Evolutionary conservation across 2,797 vertebrate genomes (phyloP).

Genomic region (Sebastes paucispinis): DNA sequence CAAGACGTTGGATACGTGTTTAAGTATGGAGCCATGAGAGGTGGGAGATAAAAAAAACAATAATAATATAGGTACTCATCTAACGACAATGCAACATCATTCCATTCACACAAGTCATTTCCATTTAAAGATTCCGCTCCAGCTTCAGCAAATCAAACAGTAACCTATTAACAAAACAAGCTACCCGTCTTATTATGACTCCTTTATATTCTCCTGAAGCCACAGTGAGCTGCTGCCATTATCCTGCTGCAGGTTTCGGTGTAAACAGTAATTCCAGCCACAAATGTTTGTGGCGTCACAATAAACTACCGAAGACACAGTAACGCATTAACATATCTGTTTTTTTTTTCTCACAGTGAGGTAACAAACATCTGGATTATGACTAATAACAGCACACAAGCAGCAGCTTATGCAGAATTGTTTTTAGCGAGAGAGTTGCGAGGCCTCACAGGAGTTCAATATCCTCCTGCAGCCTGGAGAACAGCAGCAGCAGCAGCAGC

Average conservation of each 20-base stretch:
- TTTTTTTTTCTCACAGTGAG: neutral
- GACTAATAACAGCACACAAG: neutral
- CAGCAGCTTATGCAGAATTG: neutral
- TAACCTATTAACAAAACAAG: neutral
- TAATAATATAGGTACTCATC: neutral
- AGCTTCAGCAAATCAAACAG: neutral
- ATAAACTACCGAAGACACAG: neutral
- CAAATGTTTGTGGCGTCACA: constrained; percentile 16
- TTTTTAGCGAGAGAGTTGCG: neutral
- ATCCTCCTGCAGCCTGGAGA: neutral
- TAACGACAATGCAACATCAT: neutral
- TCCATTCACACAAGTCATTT: neutral
- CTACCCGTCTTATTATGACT: neutral
- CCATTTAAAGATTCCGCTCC: neutral
- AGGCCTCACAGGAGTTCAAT: constrained; percentile 26
- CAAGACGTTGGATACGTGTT: neutral
- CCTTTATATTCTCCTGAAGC: neutral
- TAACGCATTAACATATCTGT: constrained; percentile 22
- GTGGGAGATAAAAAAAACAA: neutral
- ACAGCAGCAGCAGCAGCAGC: constrained; percentile 1
- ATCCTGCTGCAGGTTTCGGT: constrained; percentile 3
- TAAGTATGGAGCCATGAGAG: neutral
- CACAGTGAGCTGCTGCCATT: constrained; percentile 6
- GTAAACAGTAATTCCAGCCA: constrained; percentile 51
- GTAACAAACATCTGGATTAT: neutral